A percentile compares a stretch with the other conserved stretches of the same genome.
Evolutionary conservation across 2,888 invertebrate genomes (phyloP).

Genomic region (Meiosimyza decipiens): DNA sequence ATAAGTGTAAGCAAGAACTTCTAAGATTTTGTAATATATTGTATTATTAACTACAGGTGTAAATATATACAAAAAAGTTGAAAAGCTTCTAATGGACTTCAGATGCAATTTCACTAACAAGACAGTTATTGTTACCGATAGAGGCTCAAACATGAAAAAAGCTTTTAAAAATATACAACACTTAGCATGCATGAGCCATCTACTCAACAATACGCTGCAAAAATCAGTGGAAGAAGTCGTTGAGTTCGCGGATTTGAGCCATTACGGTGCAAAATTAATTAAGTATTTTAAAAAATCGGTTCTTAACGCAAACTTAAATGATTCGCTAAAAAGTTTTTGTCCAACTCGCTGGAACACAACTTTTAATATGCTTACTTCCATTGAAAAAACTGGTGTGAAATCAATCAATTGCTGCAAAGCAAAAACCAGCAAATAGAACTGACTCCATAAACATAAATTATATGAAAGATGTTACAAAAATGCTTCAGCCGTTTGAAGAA

Average conservation of each 20-base stretch:
- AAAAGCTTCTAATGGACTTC: conserved; percentile 19
- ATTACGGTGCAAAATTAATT: conserved; percentile 31
- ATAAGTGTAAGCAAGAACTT: too few relatives aligned
- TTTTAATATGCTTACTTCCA: conserved; percentile 21
- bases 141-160: conserved; percentile 38
- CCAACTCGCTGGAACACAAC: conserved; percentile 29
- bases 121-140: conserved; percentile 40
- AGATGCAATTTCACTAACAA: conserved; percentile 32
- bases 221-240: conserved; percentile 26
- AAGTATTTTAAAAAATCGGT: conserved; percentile 37
- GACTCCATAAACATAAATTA: conserved; percentile 34
- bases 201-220: conserved; percentile 23
- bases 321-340: conserved; percentile 27
- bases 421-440: conserved; percentile 33
- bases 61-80: conserved; percentile 37
- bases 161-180: conserved; percentile 35
- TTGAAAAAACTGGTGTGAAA: conserved; percentile 24
- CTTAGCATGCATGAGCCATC: conserved; percentile 35
- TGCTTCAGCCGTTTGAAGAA: conserved; percentile 29
- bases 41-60: conserved; percentile 26
- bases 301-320: conserved; percentile 11
- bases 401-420: conserved; percentile 31
- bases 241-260: conserved; percentile 31
- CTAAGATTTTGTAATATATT: background rate
- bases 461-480: conserved; percentile 19